Conservation (phyloP, 2,113 vertebrate species). For the Atherinomorus stipes region DNA sequence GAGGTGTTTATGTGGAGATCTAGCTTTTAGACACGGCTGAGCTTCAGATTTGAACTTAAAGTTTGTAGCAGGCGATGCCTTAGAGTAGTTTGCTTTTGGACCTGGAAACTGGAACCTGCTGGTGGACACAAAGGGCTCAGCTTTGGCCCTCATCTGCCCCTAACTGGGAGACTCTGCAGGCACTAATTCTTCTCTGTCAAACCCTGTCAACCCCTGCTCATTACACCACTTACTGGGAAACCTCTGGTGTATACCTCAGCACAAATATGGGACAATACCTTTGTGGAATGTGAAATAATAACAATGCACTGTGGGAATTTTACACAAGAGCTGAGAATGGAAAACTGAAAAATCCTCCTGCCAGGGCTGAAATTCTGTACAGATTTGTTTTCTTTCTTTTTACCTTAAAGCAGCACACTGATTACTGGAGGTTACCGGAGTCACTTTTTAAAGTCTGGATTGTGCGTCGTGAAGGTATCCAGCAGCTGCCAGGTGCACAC, state of each 20-base stretch:
- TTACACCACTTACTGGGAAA: conserved; percentile 76
- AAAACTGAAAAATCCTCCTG: conserved; percentile 36
- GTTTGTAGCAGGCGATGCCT: conserved; percentile 20
- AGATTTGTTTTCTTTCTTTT: conserved; percentile 3
- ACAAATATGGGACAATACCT: conserved; percentile 70
- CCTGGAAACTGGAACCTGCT: conserved; percentile 36
- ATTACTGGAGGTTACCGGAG: background rate
- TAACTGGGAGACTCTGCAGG: conserved; percentile 73
- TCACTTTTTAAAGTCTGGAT: background rate
- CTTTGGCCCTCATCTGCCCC: conserved; percentile 53
- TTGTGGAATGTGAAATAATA: conserved; percentile 72
- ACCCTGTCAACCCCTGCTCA: conserved; percentile 87
- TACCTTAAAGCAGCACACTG: background rate
- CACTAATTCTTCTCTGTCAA: conserved; percentile 88
- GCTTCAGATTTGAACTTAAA: conserved; percentile 16
- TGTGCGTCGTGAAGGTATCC: too few relatives aligned
- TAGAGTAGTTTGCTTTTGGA: conserved; percentile 13
- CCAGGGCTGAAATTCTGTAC: conserved; percentile 35
- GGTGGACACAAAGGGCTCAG: conserved; percentile 44
- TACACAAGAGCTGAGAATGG: conserved; percentile 33
- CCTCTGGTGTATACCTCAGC: conserved; percentile 61
- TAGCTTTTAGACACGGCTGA: conserved; percentile 55
- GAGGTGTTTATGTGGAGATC: conserved; percentile 83
- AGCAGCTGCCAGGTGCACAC: background rate
- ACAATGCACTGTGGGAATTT: conserved; percentile 67